Base-by-base conservation (phyloP, 2,797 vertebrate genomes). In the Sus cebifrons region DNA sequence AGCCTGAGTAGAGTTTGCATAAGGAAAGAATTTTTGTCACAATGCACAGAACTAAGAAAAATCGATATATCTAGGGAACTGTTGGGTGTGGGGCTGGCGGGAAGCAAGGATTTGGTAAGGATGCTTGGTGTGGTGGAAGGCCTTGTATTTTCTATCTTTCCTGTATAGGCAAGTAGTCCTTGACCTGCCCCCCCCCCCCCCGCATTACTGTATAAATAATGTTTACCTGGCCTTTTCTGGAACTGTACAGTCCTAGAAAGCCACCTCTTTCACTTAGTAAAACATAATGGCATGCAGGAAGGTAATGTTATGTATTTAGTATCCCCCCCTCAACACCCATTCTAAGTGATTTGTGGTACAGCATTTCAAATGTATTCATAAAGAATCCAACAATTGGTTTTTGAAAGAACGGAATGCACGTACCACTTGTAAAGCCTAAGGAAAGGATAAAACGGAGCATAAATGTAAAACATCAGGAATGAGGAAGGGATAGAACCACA, bases 331-430 rank as follows among this genome's bases (percentile, higher is more conserved):
- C 36, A 36, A 36, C 36, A 36, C 36, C 36, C 78, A 14, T 83
- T 89, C 21, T n/a, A n/a, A 68, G 29, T 89, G 65, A 58, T 62
- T 62, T 81, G 27, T 87, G 54, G 40, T 77, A 75, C 13, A 82
- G 16, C n/a, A 86, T 89, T 91, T 86, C 91, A 91, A 75, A 75
- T 17, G 3, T 94, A 4, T 82, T 90, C 60, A 44, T 90, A 62
- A 86, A 60, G n/a, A 86, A 82, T 82, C 44, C 15, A 44, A 2
- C 21, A 89, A 9, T 96, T 93, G 56, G 20, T 81, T 95, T 94
- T 86, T n/a, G n/a, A 75, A 82, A 86, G 60, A 68, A 40, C 32
- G 77, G 82, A 77, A 23, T 64, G 82, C 32, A 77, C 52, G 60
- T 62, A 64, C 27, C 17, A 91, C 10, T 70, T 44, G n/a, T 82